Evolutionary conservation across 2,113 vertebrate genomes (phyloP).

Genomic region (Garra rufa): DNA sequence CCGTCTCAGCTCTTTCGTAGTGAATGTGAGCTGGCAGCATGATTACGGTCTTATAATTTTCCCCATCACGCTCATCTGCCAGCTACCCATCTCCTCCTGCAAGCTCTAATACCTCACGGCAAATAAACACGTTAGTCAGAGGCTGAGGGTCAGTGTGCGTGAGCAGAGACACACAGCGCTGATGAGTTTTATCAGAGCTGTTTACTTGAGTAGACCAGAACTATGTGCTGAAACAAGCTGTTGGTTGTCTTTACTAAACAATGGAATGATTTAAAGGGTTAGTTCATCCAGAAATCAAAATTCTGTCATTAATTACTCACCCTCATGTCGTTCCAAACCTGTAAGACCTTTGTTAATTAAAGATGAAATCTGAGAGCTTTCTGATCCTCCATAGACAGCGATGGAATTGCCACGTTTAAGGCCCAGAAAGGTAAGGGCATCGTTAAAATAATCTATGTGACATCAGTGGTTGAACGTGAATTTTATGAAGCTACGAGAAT

Average conservation of each 20-base stretch:
- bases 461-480: too few species aligned
- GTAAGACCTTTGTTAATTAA: too few species aligned
- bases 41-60: conserved; percentile 45
- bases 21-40: conserved; percentile 22
- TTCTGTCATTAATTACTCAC: too few species aligned
- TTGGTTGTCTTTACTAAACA: neutral
- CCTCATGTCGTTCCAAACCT: too few species aligned
- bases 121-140: conserved; percentile 44
- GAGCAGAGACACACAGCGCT: neutral
- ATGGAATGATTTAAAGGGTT: neutral
- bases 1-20: conserved; percentile 1
- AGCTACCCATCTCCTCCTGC: conserved; percentile 6
- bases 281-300: too few species aligned
- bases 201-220: neutral
- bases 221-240: neutral
- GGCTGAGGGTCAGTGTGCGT: conserved; percentile 28
- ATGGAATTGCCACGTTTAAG: too few species aligned
- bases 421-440: too few species aligned
- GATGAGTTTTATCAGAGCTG: conserved; percentile 15
- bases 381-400: too few species aligned
- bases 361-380: too few species aligned
- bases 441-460: too few species aligned
- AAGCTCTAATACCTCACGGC: conserved; percentile 40
- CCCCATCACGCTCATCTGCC: conserved; percentile 37
- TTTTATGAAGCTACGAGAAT: too few species aligned